Conservation (phyloP, 2,797 vertebrate species). For the Anguilla obscura region DNA sequence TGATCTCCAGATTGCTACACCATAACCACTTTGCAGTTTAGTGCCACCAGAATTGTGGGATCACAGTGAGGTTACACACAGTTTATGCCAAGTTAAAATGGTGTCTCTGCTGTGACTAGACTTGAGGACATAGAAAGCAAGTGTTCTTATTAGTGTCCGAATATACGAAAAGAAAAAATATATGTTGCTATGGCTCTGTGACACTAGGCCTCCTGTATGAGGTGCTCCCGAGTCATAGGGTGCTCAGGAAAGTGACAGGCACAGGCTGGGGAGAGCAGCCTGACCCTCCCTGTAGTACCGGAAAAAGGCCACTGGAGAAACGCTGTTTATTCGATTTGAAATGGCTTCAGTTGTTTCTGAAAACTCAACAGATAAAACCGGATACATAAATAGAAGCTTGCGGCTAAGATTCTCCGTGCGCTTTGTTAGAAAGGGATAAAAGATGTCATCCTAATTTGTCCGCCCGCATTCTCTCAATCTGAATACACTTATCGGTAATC, state of each 20-base stretch:
- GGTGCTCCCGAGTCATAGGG: constrained; percentile 79
- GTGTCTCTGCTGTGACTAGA: background rate
- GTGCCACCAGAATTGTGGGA: background rate
- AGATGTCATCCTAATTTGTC: constrained; percentile 44
- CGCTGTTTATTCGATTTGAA: constrained; percentile 51
- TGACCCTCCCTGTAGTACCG: constrained; percentile 9
- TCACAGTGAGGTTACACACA: background rate
- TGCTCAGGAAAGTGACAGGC: background rate
- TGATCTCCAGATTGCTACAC: background rate
- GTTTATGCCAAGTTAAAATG: constrained; percentile 18
- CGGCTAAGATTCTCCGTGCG: constrained; percentile 60
- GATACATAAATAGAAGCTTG: constrained; percentile 57
- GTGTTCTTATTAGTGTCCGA: constrained; percentile 57
- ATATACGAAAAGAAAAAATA: constrained; percentile 69
- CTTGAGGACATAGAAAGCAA: constrained; percentile 19
- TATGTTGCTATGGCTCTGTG: constrained; percentile 79
- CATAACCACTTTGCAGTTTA: constrained; percentile 1
- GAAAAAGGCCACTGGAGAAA: constrained; percentile 37
- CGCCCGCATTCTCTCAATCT: constrained; percentile 61
- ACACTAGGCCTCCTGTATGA: constrained; percentile 84
- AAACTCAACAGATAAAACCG: constrained; percentile 57
- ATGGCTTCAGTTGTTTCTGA: constrained; percentile 45
- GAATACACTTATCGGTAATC: constrained; percentile 71
- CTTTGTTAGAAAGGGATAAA: constrained; percentile 38
- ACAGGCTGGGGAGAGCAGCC: constrained; percentile 39